These are phyloP conservation scores for Porites lutea DNA, from an alignment of 64 coral and sea anemone genomes.

Conservation along the genomic window DNA sequence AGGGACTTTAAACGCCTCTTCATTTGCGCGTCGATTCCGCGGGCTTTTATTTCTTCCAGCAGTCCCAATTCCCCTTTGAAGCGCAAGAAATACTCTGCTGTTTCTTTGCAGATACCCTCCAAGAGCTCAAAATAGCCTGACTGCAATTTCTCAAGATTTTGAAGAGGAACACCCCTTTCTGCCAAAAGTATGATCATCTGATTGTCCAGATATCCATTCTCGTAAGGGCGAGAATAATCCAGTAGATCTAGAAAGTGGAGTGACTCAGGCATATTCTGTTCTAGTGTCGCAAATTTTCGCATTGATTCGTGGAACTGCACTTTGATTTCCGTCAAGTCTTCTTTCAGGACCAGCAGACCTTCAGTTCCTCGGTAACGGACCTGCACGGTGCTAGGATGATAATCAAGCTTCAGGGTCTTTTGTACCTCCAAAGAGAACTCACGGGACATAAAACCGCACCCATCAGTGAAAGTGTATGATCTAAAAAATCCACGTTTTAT, in stretches of 20 bases:
- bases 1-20: conserved; percentile 2
- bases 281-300: conserved; percentile 46
- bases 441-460: conserved; percentile 69
- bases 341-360: conserved; percentile 41
- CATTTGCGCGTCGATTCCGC: background rate
- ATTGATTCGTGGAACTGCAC: conserved; percentile 67
- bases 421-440: conserved; percentile 43
- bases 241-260: conserved; percentile 38
- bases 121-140: conserved; percentile 61
- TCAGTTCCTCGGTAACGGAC: conserved; percentile 71
- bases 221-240: conserved; percentile 67
- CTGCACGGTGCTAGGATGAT: conserved; percentile 61
- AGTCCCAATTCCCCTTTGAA: conserved; percentile 9
- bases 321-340: conserved; percentile 13
- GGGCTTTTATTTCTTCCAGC: background rate
- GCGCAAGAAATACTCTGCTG: background rate
- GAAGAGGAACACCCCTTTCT: conserved; percentile 45
- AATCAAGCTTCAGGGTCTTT: background rate
- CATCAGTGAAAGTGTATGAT: conserved; percentile 59
- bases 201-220: conserved; percentile 57
- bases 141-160: conserved; percentile 56
- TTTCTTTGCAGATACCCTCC: conserved; percentile 18
- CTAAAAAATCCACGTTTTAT: conserved; percentile 28
- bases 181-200: conserved; percentile 62
- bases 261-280: conserved; percentile 27